phyloP scores from a whole-genome alignment of 2,797 vertebrate genomes.

The Holocentrus rufus region DNA sequence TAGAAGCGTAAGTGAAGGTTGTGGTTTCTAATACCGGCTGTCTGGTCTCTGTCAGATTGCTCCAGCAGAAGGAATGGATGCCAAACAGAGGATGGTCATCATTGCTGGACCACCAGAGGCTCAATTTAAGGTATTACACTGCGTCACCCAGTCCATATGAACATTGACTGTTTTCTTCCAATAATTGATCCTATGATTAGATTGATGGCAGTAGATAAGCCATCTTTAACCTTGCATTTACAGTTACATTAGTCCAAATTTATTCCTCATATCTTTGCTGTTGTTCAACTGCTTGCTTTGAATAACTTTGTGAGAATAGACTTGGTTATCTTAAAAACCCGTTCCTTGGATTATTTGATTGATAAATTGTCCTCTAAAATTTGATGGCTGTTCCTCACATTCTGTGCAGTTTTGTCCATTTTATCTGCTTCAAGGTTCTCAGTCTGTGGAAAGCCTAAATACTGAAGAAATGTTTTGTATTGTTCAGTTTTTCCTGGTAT shows the following conservation, averaged over 20 bases:
- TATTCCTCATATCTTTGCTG: no score
- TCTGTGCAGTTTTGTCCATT: no score
- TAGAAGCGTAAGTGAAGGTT: conserved; percentile 9
- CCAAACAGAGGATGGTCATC: conserved; percentile 97
- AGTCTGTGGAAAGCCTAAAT: not conserved
- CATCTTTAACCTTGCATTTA: no score
- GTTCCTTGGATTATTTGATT: no score
- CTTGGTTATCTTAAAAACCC: no score
- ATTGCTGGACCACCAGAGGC: conserved; percentile 97
- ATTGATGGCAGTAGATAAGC: not conserved
- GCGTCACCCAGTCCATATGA: not conserved
- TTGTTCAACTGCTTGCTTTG: no score
- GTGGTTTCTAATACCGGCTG: not conserved
- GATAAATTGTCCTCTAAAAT: no score
- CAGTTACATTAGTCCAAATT: not conserved
- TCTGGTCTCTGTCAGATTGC: conserved; percentile 85
- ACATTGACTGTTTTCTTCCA: not conserved
- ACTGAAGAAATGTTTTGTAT: not conserved
- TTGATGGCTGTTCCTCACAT: no score
- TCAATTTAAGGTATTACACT: conserved; percentile 92
- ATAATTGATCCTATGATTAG: no score
- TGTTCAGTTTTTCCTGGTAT: not conserved
- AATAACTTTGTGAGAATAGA: no score
- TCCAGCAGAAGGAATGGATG: conserved; percentile 93
- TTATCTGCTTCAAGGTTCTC: no score